Base-by-base conservation (phyloP, 2,797 vertebrate species). In the Salarias fasciatus region DNA sequence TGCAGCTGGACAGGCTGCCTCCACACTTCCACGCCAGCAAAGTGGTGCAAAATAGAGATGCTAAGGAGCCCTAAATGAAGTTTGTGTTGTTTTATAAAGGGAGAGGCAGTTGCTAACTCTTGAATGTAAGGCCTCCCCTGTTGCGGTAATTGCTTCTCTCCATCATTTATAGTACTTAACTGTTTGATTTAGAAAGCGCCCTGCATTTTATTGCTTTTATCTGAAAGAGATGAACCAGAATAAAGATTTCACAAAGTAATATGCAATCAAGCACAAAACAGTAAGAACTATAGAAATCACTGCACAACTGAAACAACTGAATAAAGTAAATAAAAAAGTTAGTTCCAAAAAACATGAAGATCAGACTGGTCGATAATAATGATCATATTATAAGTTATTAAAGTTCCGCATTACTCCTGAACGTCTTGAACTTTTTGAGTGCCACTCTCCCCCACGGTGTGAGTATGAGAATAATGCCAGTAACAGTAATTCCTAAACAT, bases 1-100 rank as follows among this genome's bases (percentile, higher is more conserved):
- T 3, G 52, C n/a, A 38, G 57, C 63, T 72, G 84, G 77, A 77
- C 78, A 80, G 72, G 66, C 51, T 76, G 35, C 72, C 63, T 53
- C 59, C 14, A 9, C 31, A 87, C 79, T 79, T 44, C 56, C 37
- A 49, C 51, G 29, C n/a, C 33, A 49, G 14, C 0, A 41, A n/a
- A n/a, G n/a, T n/a, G n/a, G n/a, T n/a, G n/a, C n/a, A 84, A 44
- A 18, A 14, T 11, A 43, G 14, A 55, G 44, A 47, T 63, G 60
- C 70, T 74, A 30, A 66, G 42, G 42, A 59, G 56, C 51, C 66
- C 50, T 56, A 48, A 76, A 72, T 44, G 36, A 29, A 72, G 47
- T 55, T 67, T 4, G 44, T 57, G 55, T 57, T 67, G 67, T 63
- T 64, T 53, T 69, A 62, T 69, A 49, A 69, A 74, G n/a, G n/a